Conservation (phyloP, 2,888 invertebrate genomes). For the Parasteatoda lunata region DNA sequence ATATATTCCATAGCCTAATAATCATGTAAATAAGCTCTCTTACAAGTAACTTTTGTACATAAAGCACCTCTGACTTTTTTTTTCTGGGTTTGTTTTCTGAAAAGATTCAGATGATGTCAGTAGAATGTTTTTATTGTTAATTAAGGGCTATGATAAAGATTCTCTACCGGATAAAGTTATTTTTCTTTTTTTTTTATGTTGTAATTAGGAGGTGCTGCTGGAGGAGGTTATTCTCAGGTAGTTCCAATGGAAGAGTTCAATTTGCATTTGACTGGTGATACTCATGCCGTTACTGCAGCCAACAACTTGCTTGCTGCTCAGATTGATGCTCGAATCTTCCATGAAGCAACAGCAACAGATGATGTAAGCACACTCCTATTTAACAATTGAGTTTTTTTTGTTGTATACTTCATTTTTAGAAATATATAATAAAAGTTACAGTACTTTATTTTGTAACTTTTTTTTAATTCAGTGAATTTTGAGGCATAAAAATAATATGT, state of each 20-base stretch:
- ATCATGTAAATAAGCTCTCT: background rate
- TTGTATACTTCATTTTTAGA: too few relatives aligned
- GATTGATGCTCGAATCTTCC: constrained; percentile 96
- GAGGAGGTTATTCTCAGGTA: constrained; percentile 95
- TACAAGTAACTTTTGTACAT: background rate
- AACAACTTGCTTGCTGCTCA: constrained; percentile 98
- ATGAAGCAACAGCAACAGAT: constrained; percentile 94
- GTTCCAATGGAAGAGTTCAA: constrained; percentile 99
- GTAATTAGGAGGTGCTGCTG: constrained; percentile 90
- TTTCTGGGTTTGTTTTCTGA: background rate
- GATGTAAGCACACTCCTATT: constrained; percentile 71
- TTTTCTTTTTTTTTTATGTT: too few relatives aligned
- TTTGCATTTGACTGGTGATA: constrained; percentile 92
- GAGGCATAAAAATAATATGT: too few relatives aligned
- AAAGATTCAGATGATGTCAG: background rate
- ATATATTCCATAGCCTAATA: too few relatives aligned
- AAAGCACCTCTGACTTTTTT: background rate
- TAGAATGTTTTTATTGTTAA: background rate
- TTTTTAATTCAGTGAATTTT: too few relatives aligned
- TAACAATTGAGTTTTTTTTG: too few relatives aligned
- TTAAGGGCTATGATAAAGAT: background rate
- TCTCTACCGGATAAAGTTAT: background rate
- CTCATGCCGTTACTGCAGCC: constrained; percentile 98
- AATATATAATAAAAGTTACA: too few relatives aligned
- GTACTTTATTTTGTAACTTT: too few relatives aligned